Evolutionary conservation across 1,140 invertebrate species (phyloP).

Genomic region (Drosophila pallidifrons): DNA sequence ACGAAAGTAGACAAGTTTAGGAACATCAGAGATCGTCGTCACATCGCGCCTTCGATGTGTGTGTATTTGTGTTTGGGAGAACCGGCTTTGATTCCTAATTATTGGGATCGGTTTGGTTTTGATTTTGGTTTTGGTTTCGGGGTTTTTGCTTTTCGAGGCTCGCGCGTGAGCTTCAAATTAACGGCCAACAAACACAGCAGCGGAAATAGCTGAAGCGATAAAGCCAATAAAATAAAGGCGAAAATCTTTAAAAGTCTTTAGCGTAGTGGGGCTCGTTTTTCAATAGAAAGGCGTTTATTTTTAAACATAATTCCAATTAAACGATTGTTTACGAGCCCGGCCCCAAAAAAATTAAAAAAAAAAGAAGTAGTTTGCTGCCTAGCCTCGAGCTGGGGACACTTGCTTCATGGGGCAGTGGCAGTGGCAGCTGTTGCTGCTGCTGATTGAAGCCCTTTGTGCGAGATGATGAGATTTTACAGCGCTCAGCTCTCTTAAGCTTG

Average conservation of each 20-base stretch:
- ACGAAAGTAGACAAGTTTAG: slow-evolving; percentile 80
- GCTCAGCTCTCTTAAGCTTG: slow-evolving; percentile 11
- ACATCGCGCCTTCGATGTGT: slow-evolving; percentile 4
- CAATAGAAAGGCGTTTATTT: slow-evolving; percentile 65
- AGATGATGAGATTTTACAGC: slow-evolving; percentile 15
- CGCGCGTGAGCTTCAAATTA: slow-evolving; percentile 74
- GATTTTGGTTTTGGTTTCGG: slow-evolving; percentile 25
- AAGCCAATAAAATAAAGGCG: slow-evolving; percentile 68
- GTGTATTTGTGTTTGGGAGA: slow-evolving; percentile 34
- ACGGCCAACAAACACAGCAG: slow-evolving; percentile 72
- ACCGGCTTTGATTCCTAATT: slow-evolving; percentile 83
- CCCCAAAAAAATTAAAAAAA: slow-evolving; percentile 42
- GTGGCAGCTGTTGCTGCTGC: neutral
- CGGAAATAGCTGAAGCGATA: slow-evolving; percentile 80
- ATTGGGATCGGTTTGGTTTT: slow-evolving; percentile 58
- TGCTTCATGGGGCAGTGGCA: slow-evolving; percentile 32
- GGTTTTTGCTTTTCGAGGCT: slow-evolving; percentile 22
- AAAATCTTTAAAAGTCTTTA: slow-evolving; percentile 35
- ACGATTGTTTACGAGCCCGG: slow-evolving; percentile 61
- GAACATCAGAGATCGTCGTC: slow-evolving; percentile 30
- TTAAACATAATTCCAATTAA: slow-evolving; percentile 80
- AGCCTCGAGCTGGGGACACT: slow-evolving; percentile 38
- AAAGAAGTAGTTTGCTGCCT: slow-evolving; percentile 17
- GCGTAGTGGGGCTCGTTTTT: slow-evolving; percentile 47
- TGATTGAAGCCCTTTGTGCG: slow-evolving; percentile 25